Percentiles rank a stretch among this genome's conserved stretches.
phyloP scores from a whole-genome alignment of 2,888 invertebrate genomes.

The Bugulina stolonifera region DNA sequence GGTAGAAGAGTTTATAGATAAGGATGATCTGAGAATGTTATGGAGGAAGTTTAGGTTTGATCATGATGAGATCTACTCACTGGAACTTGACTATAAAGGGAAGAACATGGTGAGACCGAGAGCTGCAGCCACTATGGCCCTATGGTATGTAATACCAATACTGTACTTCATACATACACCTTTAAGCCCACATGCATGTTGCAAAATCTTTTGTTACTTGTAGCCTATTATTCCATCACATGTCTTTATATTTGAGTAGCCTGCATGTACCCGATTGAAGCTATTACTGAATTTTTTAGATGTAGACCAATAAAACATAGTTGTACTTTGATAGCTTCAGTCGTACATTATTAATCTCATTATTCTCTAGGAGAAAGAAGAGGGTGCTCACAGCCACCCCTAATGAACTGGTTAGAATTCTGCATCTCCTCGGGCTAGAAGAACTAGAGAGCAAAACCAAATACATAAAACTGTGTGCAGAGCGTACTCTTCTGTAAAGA shows the following conservation, averaged over 20 bases:
- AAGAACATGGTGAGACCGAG: slow-evolving; percentile 43
- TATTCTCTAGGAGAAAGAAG: slow-evolving; percentile 37
- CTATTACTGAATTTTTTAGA: no score
- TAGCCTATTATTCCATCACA: no score
- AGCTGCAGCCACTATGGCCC: slow-evolving; percentile 14
- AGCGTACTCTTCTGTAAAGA: slow-evolving; percentile 36
- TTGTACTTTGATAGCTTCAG: neutral
- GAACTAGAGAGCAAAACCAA: slow-evolving; percentile 35
- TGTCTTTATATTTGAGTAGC: no score
- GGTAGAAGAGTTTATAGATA: slow-evolving; percentile 39
- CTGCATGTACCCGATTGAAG: no score
- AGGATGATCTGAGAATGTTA: slow-evolving; percentile 44
- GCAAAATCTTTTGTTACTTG: no score
- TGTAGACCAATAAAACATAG: no score
- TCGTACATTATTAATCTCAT: no score
- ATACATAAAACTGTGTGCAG: slow-evolving; percentile 40
- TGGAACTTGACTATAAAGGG: slow-evolving; percentile 43
- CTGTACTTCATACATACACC: no score
- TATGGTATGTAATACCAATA: no score
- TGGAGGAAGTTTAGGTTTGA: slow-evolving; percentile 44
- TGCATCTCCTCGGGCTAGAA: slow-evolving; percentile 44
- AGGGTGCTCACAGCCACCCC: slow-evolving; percentile 39
- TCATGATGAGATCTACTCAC: slow-evolving; percentile 41
- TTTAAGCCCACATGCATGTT: no score
- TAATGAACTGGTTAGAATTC: slow-evolving; percentile 44